Evolutionary conservation across 2,888 invertebrate species (phyloP).

Genomic region (Lumbricus terrestris): DNA sequence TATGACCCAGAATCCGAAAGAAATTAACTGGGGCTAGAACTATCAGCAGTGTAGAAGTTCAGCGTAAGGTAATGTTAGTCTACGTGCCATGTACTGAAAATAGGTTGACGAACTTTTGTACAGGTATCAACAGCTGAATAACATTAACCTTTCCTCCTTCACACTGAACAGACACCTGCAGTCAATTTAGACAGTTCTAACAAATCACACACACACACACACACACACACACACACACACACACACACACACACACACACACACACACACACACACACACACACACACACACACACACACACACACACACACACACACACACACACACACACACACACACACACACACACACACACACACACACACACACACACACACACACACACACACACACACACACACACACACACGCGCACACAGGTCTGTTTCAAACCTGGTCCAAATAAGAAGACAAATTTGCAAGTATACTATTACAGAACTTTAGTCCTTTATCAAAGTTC

Average conservation of each 20-base stretch:
- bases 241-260: not conserved
- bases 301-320: not conserved
- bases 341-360: not conserved
- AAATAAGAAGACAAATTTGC: not conserved
- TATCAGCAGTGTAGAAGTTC: not conserved
- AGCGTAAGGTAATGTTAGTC: no score
- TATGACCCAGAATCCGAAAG: not conserved
- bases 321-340: not conserved
- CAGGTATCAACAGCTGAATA: not conserved
- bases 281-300: not conserved
- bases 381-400: not conserved
- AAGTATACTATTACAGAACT: not conserved
- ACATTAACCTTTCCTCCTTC: not conserved
- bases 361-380: not conserved
- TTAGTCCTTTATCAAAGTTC: not conserved
- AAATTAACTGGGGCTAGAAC: conserved; percentile 3
- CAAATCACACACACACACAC: not conserved
- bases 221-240: not conserved
- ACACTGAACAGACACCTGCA: not conserved
- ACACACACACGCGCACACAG: not conserved
- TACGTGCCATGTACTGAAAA: not conserved
- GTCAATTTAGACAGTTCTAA: not conserved
- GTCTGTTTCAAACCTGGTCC: not conserved
- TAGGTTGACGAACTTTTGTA: no score
- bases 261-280: not conserved